phyloP scores from a whole-genome alignment of 2,888 invertebrate species.

The Dioctria rufipes region DNA sequence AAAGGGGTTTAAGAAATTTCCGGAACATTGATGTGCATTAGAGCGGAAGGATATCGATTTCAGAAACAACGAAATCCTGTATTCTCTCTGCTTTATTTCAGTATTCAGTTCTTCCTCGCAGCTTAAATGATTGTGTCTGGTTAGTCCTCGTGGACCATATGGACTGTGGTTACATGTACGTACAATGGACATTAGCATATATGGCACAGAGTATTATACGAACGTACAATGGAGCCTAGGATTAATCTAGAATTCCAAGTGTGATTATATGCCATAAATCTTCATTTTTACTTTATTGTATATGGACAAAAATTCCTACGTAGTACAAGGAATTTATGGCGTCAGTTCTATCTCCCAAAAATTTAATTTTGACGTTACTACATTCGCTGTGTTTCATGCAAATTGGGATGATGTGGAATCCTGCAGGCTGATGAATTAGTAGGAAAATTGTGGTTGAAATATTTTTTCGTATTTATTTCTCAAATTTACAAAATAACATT shows the following conservation, averaged over 20 bases:
- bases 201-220: not conserved
- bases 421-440: no score
- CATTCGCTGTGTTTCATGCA: no score
- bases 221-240: not conserved
- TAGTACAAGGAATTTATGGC: no score
- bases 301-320: conserved; percentile 22
- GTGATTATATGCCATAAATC: conserved; percentile 38
- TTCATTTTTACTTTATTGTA: conserved; percentile 41
- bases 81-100: conserved; percentile 3
- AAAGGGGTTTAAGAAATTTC: not conserved
- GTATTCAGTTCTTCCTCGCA: no score
- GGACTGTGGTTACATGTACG: not conserved
- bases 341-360: no score
- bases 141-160: not conserved
- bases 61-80: not conserved
- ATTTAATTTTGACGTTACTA: no score
- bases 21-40: not conserved
- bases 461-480: no score
- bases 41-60: no score
- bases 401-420: no score
- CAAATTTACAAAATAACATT: no score
- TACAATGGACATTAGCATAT: not conserved
- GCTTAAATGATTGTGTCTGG: not conserved
- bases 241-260: conserved; percentile 37
- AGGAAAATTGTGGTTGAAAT: no score